A percentile compares a stretch with the other conserved stretches of the same genome.
These are phyloP conservation scores for Gopherus flavomarginatus DNA, from an alignment of 2,113 vertebrate genomes.

Conservation along the genomic window DNA sequence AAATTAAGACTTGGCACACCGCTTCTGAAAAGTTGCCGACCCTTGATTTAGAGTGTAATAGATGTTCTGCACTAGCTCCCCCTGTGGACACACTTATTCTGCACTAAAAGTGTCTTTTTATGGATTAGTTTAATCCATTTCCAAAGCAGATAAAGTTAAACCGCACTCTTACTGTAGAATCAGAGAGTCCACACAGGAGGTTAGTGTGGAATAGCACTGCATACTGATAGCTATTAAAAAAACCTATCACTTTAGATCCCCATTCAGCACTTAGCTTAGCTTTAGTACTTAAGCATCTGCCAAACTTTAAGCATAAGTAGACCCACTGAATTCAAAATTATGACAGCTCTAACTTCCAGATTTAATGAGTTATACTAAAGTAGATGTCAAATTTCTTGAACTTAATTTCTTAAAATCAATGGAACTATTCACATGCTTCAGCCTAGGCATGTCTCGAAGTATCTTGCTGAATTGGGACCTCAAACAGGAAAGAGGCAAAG, in stretches of 20 bases:
- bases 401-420: background rate
- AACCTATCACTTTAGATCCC: conserved; percentile 53
- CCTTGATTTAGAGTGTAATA: no score
- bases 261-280: conserved; percentile 51
- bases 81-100: no score
- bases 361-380: background rate
- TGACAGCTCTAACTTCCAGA: background rate
- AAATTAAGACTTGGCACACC: no score
- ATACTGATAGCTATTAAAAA: conserved; percentile 27
- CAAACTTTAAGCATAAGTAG: conserved; percentile 16
- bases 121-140: no score
- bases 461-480: background rate
- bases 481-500: conserved; percentile 4
- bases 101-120: no score
- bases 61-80: no score
- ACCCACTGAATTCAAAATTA: background rate
- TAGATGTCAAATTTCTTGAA: background rate
- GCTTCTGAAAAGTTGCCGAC: no score
- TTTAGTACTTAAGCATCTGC: background rate
- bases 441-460: background rate
- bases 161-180: no score
- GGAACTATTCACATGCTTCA: background rate
- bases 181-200: no score
- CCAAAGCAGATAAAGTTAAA: no score
- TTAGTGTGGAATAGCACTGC: background rate